Conservation (phyloP, 64 coral and sea anemone genomes). For the Cladopsammia gracilis region DNA sequence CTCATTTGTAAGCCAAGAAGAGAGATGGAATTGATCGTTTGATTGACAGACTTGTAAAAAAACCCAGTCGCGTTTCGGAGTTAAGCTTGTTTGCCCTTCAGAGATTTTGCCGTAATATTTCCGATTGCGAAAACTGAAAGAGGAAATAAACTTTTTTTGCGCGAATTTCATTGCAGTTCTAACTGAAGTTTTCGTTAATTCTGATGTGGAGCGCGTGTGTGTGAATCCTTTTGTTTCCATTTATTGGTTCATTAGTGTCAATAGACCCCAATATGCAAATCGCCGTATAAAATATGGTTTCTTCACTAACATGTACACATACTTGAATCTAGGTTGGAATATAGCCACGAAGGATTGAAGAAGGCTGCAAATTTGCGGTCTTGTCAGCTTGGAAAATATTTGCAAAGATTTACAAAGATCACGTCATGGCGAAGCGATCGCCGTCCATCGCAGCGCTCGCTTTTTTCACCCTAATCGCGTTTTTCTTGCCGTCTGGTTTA, state of each 20-base stretch:
- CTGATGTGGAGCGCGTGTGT: too few relatives aligned
- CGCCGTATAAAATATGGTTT: background rate
- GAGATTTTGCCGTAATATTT: too few relatives aligned
- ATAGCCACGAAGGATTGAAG: background rate
- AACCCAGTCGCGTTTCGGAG: too few relatives aligned
- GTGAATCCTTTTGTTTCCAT: background rate
- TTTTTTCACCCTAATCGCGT: background rate
- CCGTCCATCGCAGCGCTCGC: background rate
- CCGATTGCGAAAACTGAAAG: too few relatives aligned
- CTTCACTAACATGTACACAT: background rate
- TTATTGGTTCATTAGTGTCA: background rate
- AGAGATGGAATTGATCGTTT: too few relatives aligned
- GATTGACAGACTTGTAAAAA: too few relatives aligned
- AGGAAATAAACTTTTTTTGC: too few relatives aligned
- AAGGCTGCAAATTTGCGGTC: background rate
- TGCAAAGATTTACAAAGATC: too few relatives aligned
- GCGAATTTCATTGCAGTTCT: too few relatives aligned
- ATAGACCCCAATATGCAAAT: conserved; percentile 2
- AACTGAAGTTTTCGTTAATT: too few relatives aligned
- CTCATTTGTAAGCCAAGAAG: too few relatives aligned
- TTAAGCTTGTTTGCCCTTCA: too few relatives aligned
- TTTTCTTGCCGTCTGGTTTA: background rate
- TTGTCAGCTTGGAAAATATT: background rate
- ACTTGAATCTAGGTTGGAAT: background rate
- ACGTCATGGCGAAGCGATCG: background rate